Percentiles rank a stretch among this genome's conserved stretches.
Conservation (phyloP, 2,113 vertebrate genomes). For the Salvelinus sp. region DNA sequence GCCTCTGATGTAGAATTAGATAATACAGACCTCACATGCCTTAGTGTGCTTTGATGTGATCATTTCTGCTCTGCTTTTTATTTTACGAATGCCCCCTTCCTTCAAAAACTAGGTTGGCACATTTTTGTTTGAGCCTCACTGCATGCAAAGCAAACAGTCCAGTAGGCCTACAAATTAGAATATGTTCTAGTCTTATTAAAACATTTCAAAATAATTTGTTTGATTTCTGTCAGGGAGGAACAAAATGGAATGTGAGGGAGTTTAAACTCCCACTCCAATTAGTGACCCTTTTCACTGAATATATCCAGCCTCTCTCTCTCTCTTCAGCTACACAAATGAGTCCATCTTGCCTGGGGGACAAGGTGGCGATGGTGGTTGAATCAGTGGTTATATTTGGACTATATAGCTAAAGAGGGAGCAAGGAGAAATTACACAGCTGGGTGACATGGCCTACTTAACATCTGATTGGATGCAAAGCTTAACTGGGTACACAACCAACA, state of each 20-base stretch:
- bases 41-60: background rate
- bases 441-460: constrained; percentile 65
- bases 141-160: too few relatives aligned
- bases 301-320: constrained; percentile 32
- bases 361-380: constrained; percentile 54
- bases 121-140: too few relatives aligned
- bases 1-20: constrained; percentile 12
- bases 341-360: constrained; percentile 43
- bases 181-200: constrained; percentile 49
- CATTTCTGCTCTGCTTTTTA: background rate
- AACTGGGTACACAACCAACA: too few relatives aligned
- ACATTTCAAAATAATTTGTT: constrained; percentile 53
- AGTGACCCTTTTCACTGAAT: constrained; percentile 59
- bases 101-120: background rate
- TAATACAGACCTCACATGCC: background rate
- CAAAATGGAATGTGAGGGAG: constrained; percentile 42
- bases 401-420: constrained; percentile 26
- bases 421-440: constrained; percentile 53
- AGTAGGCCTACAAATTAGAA: constrained; percentile 39
- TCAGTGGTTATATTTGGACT: constrained; percentile 71
- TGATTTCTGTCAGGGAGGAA: constrained; percentile 53
- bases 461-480: too few relatives aligned
- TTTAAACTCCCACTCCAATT: constrained; percentile 65
- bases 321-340: constrained; percentile 51
- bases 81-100: background rate